Base-by-base conservation (phyloP, 2,888 invertebrate species). In the Sarcophaga variegata region DNA sequence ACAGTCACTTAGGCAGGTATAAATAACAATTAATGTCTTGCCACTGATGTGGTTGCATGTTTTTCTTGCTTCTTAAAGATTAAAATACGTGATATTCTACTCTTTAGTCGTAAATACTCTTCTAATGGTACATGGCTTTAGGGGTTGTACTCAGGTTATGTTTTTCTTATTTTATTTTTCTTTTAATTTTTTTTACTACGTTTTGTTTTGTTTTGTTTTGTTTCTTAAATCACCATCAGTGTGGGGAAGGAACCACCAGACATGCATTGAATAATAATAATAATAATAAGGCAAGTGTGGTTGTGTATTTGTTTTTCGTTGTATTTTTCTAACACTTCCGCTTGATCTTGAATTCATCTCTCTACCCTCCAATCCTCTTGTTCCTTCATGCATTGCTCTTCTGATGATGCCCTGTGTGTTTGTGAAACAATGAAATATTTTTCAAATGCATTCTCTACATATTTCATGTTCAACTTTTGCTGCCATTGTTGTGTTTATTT, bases 81-180 rank as follows among this genome's bases (percentile, higher is more conserved):
- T 76, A 80, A 75, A 71, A 80, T 70, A 84, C 79, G 80, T 84
- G 75, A 80, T 80, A 80, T 25, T 72, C 66, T 54, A 4, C 17
- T 14, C 54, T 54, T 54, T 54, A 10, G 37, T 0, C 4, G 17
- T 17, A 37, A 1, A 37, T 37, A 37, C 37, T 37, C 8, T 37
- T 75, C 71, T 71, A 66, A 76, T 71, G 59, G 60, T 72, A 47
- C 60, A 67, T 74, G 72, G 64, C 82, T 85, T 79, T 37, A 78
- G 75, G 67, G 77, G 85, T 77, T 78, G 25, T 77, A 62, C 37
- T 62, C 60, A 72, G 37, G 54, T 54, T 37, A 37, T 54, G n/a
- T 64, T n/a, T 49, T 22, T 37, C 1, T 20, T 22, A 22, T 47
- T 47, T 47, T 62, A 0, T 62, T 63, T 14, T 47, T 27, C 63